Evolutionary conservation across 2,113 vertebrate genomes (phyloP), one percentile per base, ranked within the genome.

Genomic region (Pelusios castaneus): DNA sequence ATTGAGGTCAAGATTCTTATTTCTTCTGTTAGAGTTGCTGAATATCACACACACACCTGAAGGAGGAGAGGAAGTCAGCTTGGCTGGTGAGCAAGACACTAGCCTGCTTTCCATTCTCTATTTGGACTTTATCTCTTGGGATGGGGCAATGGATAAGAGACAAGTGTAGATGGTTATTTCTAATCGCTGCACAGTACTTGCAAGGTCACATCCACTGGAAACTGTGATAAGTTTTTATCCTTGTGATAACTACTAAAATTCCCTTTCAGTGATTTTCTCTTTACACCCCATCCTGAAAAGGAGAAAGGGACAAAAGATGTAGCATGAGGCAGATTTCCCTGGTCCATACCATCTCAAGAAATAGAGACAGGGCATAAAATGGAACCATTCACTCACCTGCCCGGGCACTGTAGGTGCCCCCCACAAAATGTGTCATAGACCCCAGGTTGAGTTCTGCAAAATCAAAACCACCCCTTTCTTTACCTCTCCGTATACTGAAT

Each of bases 91-190:
- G 91, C 92, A 83, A 92, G 77, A 52, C 43, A 22, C 5, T 0
- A n/a, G 63, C 31, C 31, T 83, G 82, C 90, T 91, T 45, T 16
- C 41, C 49, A 91, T 89, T 89, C 16, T 75, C 41, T 93, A 24
- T 90, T 75, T 75, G 24, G 38, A 75, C 70, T 75, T 75, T 24
- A 34, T 56, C 84, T 94, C 10, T 31, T 34, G 90, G 67, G 16
- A 93, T 24, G 56, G 21, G 86, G 60, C n/a, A n/a, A n/a, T 1
- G 0, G 77, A 49, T 81, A 93, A 82, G 86, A 90, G 91, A 80
- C 92, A 94, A 95, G 89, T 80, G 77, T 63, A 94, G 45, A 80
- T 93, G 92, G 90, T 47, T 91, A 87, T 90, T 94, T 96, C 89
- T 14, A 9, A 79, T 87, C 95, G 16, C 13, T 85, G 8, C 34